Base-by-base conservation (phyloP, 2,888 invertebrate species). In the Himalopsyche japonica region DNA sequence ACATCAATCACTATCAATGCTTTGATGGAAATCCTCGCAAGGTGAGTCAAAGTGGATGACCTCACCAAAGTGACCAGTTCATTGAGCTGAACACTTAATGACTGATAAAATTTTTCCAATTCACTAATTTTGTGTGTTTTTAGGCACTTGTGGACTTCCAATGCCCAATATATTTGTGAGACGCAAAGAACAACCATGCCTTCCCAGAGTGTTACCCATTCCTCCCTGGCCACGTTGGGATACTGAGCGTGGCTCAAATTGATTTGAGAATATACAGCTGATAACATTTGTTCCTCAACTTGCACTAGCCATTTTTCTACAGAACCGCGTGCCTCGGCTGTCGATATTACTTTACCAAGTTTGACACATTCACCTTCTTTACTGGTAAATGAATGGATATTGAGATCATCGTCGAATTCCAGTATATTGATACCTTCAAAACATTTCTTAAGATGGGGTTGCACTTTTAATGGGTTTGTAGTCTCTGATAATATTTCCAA, bases 401-500 rank as follows among this genome's bases (percentile, higher is more conserved):
- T 95, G 86, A 95, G 91, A 64, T 94, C 93, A 6, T 92, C 90
- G 88, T 96, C 95, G 89, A 97, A 97, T 81, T 94, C 93, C 20
- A 97, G 91, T 88, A 93, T 94, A 86, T 94, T 94, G 83, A 97
- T 97, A 79, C 96, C 97, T 91, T 97, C 97, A 89, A 97, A 97
- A 90, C 97, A 97, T 91, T 97, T 97, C 89, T 96, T 95, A 82
- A 97, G 91, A 91, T 97, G 96, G 0, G 97, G 97, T 90, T 97
- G 97, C 2, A 97, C 97, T 88, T 96, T 93, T 8, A 95, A 90
- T 0, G 97, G 97, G 89, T 97, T 96, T 91, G 97, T 97, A 1
- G 97, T 97, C 92, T 97, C 97, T 0, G 97, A 97, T 86, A 98
- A 92, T 88, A 98, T 97, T 90, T 97, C 97, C 88, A 98, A 91